A percentile compares a stretch with the other conserved stretches of the same genome.
Conservation (phyloP, 2,888 invertebrate species). For the Chrysina gloriosa region DNA sequence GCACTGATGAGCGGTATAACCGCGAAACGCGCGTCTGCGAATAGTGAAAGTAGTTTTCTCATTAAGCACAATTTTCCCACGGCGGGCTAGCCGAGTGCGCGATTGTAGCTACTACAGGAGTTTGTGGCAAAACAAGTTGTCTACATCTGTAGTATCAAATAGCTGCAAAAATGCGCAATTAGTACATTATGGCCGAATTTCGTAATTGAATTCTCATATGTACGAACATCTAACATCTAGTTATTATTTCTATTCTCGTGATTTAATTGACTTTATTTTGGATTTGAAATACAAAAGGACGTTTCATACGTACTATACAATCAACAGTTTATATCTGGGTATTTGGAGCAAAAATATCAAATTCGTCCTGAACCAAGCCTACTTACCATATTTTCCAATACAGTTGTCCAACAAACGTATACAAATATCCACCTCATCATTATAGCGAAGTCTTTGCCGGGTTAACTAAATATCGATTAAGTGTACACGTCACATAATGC, state of each 20-base stretch:
- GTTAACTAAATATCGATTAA: constrained; percentile 45
- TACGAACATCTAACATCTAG: not conserved
- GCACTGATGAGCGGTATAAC: too few species aligned
- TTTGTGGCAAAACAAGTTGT: too few species aligned
- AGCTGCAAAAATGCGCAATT: too few species aligned
- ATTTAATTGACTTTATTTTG: too few species aligned
- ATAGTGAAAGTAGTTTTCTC: too few species aligned
- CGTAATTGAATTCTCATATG: not conserved
- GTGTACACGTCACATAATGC: constrained; percentile 44
- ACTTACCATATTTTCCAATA: not conserved
- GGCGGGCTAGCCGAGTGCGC: too few species aligned
- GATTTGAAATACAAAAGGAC: not conserved
- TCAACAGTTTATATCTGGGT: constrained; percentile 33
- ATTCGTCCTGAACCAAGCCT: constrained; percentile 31
- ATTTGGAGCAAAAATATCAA: constrained; percentile 32
- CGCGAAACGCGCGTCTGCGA: too few species aligned
- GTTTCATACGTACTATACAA: not conserved
- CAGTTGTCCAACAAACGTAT: constrained; percentile 4
- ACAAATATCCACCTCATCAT: constrained; percentile 10
- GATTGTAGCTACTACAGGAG: too few species aligned
- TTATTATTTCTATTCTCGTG: too few species aligned
- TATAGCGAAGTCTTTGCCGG: constrained; percentile 31
- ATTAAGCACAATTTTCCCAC: too few species aligned
- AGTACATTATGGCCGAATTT: not conserved
- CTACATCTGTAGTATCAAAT: too few species aligned